These are phyloP conservation scores for Onychomys leucogaster DNA, from an alignment of 2,797 vertebrate genomes.

Conservation along the genomic window DNA sequence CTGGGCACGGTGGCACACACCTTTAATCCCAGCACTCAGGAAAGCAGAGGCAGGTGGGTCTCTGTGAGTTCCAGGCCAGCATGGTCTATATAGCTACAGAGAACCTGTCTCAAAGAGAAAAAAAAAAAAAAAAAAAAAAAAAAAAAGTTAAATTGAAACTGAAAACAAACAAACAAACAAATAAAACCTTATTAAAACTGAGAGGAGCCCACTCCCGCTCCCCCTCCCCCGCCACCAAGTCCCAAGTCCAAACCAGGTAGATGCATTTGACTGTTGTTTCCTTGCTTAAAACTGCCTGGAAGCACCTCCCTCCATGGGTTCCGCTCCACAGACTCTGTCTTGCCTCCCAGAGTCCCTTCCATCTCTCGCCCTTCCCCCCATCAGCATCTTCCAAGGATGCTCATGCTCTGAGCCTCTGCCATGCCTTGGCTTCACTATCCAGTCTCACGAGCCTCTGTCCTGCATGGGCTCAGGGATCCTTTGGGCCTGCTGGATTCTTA, in stretches of 20 bases:
- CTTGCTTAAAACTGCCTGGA: background rate
- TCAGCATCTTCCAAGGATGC: accelerated
- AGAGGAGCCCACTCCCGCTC: background rate
- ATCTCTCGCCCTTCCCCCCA: no score
- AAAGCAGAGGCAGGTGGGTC: background rate
- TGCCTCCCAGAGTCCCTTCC: background rate
- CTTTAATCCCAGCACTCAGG: background rate
- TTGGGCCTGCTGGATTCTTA: background rate
- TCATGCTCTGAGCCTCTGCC: accelerated
- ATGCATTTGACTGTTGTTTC: background rate
- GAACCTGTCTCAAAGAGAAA: background rate
- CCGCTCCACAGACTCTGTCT: accelerated
- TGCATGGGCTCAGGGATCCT: background rate
- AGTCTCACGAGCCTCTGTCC: accelerated
- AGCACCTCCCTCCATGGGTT: background rate
- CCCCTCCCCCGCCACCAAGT: accelerated
- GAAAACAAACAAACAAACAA: background rate
- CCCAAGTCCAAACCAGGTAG: background rate
- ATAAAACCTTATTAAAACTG: background rate
- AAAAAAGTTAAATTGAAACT: no score
- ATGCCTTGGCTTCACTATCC: background rate
- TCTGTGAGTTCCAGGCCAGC: background rate
- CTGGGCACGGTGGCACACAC: background rate
- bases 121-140: background rate
- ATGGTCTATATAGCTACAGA: background rate